A percentile compares a stretch with the other conserved stretches of the same genome.
These are phyloP conservation scores for Hylyphantes graminicola DNA, from an alignment of 1,140 invertebrate genomes.

Conservation along the genomic window DNA sequence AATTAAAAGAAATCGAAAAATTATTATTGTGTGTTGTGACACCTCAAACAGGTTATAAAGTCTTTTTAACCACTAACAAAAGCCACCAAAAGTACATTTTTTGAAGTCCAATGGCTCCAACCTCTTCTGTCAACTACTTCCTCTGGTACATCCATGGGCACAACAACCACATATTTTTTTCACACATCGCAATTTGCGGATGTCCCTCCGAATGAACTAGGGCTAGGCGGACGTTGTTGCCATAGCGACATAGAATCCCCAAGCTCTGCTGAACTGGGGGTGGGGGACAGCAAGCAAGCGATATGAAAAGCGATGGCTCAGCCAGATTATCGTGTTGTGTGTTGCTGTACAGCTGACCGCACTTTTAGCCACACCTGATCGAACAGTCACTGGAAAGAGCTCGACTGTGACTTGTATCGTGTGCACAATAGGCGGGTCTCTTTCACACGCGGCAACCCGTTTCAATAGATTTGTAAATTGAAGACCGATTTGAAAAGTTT, in stretches of 20 bases:
- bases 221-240: background rate
- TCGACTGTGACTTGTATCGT: slow-evolving; percentile 10
- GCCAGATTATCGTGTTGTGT: slow-evolving; percentile 31
- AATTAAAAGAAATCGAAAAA: no score
- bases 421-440: background rate
- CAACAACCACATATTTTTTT: background rate
- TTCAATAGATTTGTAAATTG: no score
- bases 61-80: no score
- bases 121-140: no score
- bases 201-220: background rate
- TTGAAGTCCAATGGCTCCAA: no score
- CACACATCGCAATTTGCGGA: background rate
- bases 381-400: slow-evolving; percentile 6
- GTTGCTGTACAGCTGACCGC: slow-evolving; percentile 31
- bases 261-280: background rate
- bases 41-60: no score
- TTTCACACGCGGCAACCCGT: no score
- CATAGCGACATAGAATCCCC: slow-evolving; percentile 25
- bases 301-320: slow-evolving; percentile 32
- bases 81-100: no score
- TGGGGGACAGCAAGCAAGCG: background rate
- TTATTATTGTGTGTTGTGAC: no score
- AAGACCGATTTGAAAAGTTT: no score
- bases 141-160: no score
- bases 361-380: slow-evolving; percentile 37